Base-by-base conservation (phyloP, 2,797 vertebrate species). In the Eutrigla gurnardus region DNA sequence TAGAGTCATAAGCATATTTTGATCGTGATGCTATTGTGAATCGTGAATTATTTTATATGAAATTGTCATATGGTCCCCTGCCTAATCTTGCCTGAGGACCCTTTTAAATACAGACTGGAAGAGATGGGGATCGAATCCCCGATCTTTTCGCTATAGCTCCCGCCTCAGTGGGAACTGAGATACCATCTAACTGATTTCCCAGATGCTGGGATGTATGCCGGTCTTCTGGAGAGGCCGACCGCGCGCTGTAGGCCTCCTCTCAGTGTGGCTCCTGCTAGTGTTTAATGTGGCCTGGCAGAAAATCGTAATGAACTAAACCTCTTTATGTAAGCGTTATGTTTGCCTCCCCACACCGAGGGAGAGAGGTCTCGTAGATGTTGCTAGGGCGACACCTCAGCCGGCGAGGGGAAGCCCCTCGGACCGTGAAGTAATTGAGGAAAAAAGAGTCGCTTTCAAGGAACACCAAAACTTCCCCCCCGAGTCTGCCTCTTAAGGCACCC, bases 401-500 rank as follows among this genome's bases (percentile, higher is more conserved):
- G 65, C 43, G 64, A 84, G 75, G 75, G 79, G 79, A 91, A 87
- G 83, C 61, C 77, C 69, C 75, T 83, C 64, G 57, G 59, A 79
- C 57, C 45, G 37, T 66, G 69, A 87, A 70, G 63, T 73, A 61
- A 67, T 36, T 73, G 67, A 88, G 74, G 69, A 89, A 75, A 69
- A 70, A 77, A 81, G 64, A 80, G 82, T 42, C 6, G 47, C 81
- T 88, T 91, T 87, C 66, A 76, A 82, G 75, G 83, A 92, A 90
- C 92, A 84, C 82, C 77, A 84, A 86, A 82, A 65, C 72, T 46
- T 81, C 83, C 84, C 67, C 67, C 63, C n/a, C n/a, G 42, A 60
- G 54, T 47, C 70, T 72, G 72, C 47, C 65, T 81, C 80, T 87
- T 40, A 78, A 82, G 65, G 74, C 61, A 74, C 77, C 74, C 66